phyloP scores from a whole-genome alignment of 2,888 invertebrate species.

The Metacarcinus magister region DNA sequence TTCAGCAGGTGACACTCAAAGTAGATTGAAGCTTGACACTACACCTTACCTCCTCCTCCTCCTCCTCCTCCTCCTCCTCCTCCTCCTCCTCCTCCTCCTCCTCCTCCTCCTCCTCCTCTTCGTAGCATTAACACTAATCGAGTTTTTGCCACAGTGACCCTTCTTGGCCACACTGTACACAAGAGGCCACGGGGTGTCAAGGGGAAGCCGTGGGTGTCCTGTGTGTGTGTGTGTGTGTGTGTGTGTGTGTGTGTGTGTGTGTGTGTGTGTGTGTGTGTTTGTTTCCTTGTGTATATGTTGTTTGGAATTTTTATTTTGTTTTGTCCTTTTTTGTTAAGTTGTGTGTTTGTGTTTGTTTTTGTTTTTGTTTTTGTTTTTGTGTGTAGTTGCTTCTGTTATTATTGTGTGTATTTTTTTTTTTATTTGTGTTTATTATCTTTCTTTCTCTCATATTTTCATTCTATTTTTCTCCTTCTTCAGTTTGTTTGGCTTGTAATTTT shows the following conservation, averaged over 20 bases:
- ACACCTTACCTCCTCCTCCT: neutral
- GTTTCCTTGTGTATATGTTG: neutral
- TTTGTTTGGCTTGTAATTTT: neutral
- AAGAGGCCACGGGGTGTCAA: neutral
- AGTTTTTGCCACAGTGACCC: constrained; percentile 11
- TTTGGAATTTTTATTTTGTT: neutral
- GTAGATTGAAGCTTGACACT: constrained; percentile 5
- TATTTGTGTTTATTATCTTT: neutral
- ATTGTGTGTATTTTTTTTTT: neutral
- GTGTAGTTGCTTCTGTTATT: neutral
- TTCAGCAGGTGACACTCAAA: constrained; percentile 52
- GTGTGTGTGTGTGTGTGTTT: constrained; percentile 56
- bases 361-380: neutral
- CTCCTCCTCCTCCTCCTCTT: constrained; percentile 5
- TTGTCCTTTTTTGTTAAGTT: neutral
- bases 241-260: constrained; percentile 61
- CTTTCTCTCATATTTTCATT: constrained; percentile 18
- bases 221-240: constrained; percentile 64
- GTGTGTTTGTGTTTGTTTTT: neutral
- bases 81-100: neutral
- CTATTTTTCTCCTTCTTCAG: neutral
- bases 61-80: neutral
- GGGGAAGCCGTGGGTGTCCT: neutral
- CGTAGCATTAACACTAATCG: constrained; percentile 26
- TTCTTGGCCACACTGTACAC: neutral